A percentile compares a stretch with the other conserved stretches of the same genome.
phyloP scores from a whole-genome alignment of 23 tunicate species.

The Phallusia fumigata region DNA sequence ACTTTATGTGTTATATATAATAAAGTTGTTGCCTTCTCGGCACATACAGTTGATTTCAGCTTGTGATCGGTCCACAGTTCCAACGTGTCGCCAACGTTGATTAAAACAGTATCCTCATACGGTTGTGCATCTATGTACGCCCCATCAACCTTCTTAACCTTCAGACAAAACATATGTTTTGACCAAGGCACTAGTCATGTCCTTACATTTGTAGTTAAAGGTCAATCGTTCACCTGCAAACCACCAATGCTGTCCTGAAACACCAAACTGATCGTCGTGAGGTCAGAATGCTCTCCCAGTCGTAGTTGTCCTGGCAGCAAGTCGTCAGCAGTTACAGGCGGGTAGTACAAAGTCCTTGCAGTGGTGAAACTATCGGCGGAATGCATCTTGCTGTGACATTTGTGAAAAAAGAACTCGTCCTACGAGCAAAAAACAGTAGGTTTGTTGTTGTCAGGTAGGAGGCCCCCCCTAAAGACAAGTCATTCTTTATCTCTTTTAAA shows the following conservation, averaged over 20 bases:
- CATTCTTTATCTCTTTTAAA: not conserved
- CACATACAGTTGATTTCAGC: conserved; percentile 14
- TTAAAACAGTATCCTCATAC: not conserved
- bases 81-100: conserved; percentile 15
- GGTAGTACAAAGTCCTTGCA: conserved; percentile 49
- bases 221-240: conserved; percentile 18
- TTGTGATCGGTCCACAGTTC: conserved; percentile 17
- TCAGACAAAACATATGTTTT: too few relatives aligned
- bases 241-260: conserved; percentile 74
- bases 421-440: not conserved
- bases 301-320: conserved; percentile 31
- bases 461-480: not conserved
- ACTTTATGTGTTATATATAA: too few relatives aligned
- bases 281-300: conserved; percentile 59
- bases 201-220: too few relatives aligned
- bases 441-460: too few relatives aligned
- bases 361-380: conserved; percentile 32
- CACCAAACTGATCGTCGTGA: conserved; percentile 48
- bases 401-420: conserved; percentile 36
- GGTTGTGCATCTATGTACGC: conserved; percentile 10
- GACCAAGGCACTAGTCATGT: too few relatives aligned
- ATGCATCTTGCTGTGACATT: conserved; percentile 37
- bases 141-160: conserved; percentile 17
- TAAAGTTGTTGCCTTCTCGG: too few relatives aligned
- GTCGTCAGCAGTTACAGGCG: conserved; percentile 30